Conservation (phyloP, 2,888 invertebrate species). For the Leptinotarsa rubiginosa region DNA sequence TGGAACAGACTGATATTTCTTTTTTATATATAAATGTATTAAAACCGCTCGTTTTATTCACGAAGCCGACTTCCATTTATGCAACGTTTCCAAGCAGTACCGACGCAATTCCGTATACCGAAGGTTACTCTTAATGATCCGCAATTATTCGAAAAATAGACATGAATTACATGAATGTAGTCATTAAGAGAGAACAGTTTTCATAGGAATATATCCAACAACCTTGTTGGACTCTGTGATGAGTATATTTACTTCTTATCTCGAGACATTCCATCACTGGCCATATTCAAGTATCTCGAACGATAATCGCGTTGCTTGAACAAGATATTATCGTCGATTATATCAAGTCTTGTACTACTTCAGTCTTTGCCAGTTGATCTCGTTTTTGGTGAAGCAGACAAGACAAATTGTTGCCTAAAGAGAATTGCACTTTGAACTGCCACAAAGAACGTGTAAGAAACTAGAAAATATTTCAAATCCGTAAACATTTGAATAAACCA, state of each 20-base stretch:
- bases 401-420: too few relatives aligned
- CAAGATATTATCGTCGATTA: too few relatives aligned
- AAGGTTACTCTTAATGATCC: constrained; percentile 24
- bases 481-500: too few relatives aligned
- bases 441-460: too few relatives aligned
- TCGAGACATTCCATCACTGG: too few relatives aligned
- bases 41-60: not conserved
- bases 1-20: not conserved
- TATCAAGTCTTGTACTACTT: too few relatives aligned
- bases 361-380: too few relatives aligned
- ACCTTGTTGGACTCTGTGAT: not conserved
- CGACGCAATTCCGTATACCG: constrained; percentile 8
- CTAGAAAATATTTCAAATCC: too few relatives aligned
- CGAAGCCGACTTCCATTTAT: constrained; percentile 5
- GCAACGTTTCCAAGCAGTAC: constrained; percentile 7
- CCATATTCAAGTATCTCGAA: too few relatives aligned
- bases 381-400: too few relatives aligned
- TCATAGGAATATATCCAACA: not conserved
- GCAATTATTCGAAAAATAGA: constrained; percentile 17
- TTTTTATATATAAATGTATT: not conserved
- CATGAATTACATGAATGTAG: not conserved
- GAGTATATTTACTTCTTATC: not conserved
- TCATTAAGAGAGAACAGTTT: constrained; percentile 6
- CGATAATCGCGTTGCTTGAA: too few relatives aligned
- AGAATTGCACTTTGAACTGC: too few relatives aligned